Evolutionary conservation across 2,888 invertebrate genomes (phyloP), one percentile per base, ranked within the genome.

Genomic region (Aquatica leii): DNA sequence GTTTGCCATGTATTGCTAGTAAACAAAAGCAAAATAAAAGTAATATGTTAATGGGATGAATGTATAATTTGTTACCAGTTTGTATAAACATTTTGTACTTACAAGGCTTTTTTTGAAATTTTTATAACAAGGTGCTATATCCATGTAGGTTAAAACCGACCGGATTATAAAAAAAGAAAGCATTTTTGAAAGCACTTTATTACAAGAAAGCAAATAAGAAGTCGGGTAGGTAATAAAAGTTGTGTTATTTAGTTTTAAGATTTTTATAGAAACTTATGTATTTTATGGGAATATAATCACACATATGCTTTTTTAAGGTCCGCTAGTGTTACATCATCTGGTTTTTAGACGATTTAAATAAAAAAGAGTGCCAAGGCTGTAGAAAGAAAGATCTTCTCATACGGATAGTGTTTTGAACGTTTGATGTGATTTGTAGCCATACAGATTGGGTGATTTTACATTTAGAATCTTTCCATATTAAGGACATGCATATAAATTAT

Each of bases 381-480:
- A 43, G 0, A 3, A 24, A 9, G 31, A 66, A 56, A 18, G 57
- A 50, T 53, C 62, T 62, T 49, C 69, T 58, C n/a, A 52, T 59
- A 46, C 41, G 49, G 31, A 65, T 20, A 56, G 59, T 50, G 24
- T 37, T 56, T 21, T 62, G 68, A 35, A 65, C 63, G 49, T 69
- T 64, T 14, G 49, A n/a, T 24, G 57, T 56, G 8, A 71, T 11
- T 59, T 71, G 62, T 18, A 63, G 62, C 69, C 70, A 69, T 12
- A 66, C 49, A 8, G 55, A 35, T 52, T 68, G 37, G 15, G 69
- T 69, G 40, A 69, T 69, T 57, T 69, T 68, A 48, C 66, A 66
- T 20, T 61, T 62, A n/a, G 48, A 43, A 21, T 63, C n/a, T 49
- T 50, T 62, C 14, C 51, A 60, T 52, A 40, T 37, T 40, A 9